These are phyloP conservation scores for Sternotherus odoratus DNA, from an alignment of 2,797 vertebrate genomes.

Conservation along the genomic window DNA sequence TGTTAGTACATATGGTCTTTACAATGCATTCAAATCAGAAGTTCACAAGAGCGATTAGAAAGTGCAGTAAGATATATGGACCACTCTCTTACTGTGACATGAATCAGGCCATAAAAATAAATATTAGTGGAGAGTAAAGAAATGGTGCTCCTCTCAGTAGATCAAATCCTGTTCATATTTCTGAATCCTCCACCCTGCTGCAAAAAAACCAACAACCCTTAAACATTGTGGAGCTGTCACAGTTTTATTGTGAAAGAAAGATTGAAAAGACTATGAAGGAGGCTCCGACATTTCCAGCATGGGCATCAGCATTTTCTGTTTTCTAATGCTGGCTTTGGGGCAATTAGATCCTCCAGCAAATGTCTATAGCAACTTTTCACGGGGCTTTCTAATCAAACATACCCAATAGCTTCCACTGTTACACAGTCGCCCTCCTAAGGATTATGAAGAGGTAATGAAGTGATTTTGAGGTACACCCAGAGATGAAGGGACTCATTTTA, in stretches of 20 bases:
- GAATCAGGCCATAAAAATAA: background rate
- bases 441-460: background rate
- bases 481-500: background rate
- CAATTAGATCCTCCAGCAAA: background rate
- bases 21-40: background rate
- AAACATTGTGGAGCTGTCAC: too few relatives aligned
- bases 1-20: background rate
- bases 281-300: background rate
- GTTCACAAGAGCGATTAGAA: background rate
- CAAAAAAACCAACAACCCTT: background rate
- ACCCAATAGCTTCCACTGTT: background rate
- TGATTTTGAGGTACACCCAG: background rate
- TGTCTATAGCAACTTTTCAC: accelerated
- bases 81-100: background rate
- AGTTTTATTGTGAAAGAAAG: background rate
- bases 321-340: accelerated
- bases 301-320: background rate
- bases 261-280: background rate
- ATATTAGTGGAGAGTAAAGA: background rate
- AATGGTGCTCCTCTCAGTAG: background rate
- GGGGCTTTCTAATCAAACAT: accelerated
- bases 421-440: background rate
- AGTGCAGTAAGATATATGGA: background rate
- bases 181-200: background rate
- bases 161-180: background rate